Base-by-base conservation (phyloP, 2,113 vertebrate species). In the Malurus cyaneus region DNA sequence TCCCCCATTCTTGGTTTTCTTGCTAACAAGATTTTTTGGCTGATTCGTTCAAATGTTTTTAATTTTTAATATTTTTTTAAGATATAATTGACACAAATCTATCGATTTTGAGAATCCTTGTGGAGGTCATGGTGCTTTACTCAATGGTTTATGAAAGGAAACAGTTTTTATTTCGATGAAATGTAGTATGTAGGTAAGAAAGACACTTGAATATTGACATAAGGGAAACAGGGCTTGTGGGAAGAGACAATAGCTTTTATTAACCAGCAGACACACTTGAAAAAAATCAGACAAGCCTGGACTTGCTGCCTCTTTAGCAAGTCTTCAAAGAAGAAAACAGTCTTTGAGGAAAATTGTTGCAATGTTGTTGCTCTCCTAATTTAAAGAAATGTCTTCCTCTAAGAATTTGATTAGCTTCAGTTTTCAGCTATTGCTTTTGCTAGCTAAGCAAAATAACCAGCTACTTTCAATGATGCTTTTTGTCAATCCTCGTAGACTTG, bases 111-210 rank as follows among this genome's bases (percentile, higher is more conserved):
- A 53, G 56, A 77, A 84, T 44, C 5, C 26, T 67, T 60, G 52
- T 7, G 11, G 80, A 59, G 13, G 41, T 42, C 28, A 66, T 12
- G 47, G 12, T 11, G 56, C 49, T 78, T 81, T 0, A 0, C 7
- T 59, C 29, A 39, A 20, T 39, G 13, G 4, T 78, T 70, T 73
- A 29, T 28, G 60, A 70, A 73, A 77, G 7, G 12, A 77, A 61
- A 6, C 19, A 57, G 19, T 29, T 5, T 34, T 57, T 80, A 62
- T 61, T 86, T 42, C 2, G 2, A 39, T 54, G 11, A 78, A 70
- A 80, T 44, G 3, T 21, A 50, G 9, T 15, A 7, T n/a, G 25
- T 26, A 39, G 31, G 5, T 74, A 56, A 71, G 32, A 54, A 70
- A 74, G 8, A 21, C 3, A 71, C 34, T 20, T 39, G 60, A 85